Conservation (phyloP, 92 coral and sea anemone genomes). For the Bergia sp. region DNA sequence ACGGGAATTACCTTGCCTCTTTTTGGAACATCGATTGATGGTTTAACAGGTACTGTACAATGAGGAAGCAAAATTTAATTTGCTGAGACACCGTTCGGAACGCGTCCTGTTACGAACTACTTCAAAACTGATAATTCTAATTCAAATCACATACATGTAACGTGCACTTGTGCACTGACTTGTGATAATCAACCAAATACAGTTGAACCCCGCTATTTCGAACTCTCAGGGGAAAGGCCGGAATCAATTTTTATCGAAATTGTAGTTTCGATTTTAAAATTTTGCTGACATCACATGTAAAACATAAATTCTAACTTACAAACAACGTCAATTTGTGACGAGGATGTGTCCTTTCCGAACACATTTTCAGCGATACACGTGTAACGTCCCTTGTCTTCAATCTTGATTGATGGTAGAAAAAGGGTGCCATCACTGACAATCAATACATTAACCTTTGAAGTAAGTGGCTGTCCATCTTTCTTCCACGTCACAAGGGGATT, state of each 20-base stretch:
- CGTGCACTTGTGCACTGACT: too few species aligned
- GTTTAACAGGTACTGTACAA: conserved; percentile 6
- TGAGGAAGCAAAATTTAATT: too few species aligned
- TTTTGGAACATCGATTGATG: conserved; percentile 17
- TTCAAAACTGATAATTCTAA: too few species aligned
- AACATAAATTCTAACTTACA: not conserved
- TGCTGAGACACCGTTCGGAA: too few species aligned
- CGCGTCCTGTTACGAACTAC: too few species aligned
- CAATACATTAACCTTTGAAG: not conserved
- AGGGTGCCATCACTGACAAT: conserved; percentile 13
- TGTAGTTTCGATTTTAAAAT: too few species aligned
- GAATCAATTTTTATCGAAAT: too few species aligned
- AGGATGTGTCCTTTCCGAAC: conserved; percentile 9
- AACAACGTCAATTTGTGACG: not conserved
- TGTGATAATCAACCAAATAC: too few species aligned
- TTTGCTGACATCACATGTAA: not conserved
- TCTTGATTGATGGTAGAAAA: not conserved
- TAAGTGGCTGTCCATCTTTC: conserved; percentile 18
- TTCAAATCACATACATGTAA: too few species aligned
- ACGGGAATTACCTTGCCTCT: conserved; percentile 14
- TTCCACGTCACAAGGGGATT: conserved; percentile 16
- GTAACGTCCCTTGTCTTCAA: conserved; percentile 29
- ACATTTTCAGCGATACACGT: conserved; percentile 18
- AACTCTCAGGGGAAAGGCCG: too few species aligned
- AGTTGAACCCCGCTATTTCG: too few species aligned